Conservation (phyloP, 53 echinoderm and acorn worm genomes). For the Paelopatides confundens region DNA sequence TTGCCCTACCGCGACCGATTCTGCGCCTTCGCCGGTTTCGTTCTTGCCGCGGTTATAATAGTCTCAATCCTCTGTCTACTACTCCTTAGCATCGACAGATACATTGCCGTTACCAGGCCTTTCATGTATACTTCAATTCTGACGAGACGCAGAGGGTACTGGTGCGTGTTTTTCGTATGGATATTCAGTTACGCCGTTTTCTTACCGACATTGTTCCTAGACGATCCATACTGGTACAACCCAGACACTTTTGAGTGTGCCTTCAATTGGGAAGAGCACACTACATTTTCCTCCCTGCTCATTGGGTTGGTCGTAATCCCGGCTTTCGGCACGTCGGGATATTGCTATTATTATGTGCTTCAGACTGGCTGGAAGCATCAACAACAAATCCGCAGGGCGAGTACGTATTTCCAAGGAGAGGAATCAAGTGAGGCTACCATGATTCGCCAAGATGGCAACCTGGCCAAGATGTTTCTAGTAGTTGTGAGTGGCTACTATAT, state of each 20-base stretch:
- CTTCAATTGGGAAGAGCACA: conserved; percentile 67
- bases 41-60: conserved; percentile 72
- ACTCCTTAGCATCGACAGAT: conserved; percentile 87
- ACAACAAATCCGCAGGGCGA: conserved; percentile 70
- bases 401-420: conserved; percentile 56
- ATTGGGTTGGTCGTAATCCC: conserved; percentile 84
- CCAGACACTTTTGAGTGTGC: conserved; percentile 77
- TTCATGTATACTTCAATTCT: conserved; percentile 77
- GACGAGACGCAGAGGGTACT: conserved; percentile 73
- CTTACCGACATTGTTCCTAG: conserved; percentile 72
- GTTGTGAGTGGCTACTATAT: conserved; percentile 92
- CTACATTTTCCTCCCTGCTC: conserved; percentile 75
- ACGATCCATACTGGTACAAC: conserved; percentile 74
- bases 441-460: conserved; percentile 69
- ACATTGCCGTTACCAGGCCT: conserved; percentile 84
- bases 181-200: conserved; percentile 63
- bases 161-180: conserved; percentile 73
- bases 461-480: conserved; percentile 91
- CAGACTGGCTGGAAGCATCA: conserved; percentile 71
- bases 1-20: conserved; percentile 70
- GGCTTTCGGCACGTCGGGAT: conserved; percentile 70
- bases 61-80: conserved; percentile 85
- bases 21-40: conserved; percentile 81
- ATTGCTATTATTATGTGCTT: conserved; percentile 85
- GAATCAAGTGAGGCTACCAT: conserved; percentile 56